Evolutionary conservation across 2,888 invertebrate species (phyloP).

Genomic region (Pharmacophagus antenor): DNA sequence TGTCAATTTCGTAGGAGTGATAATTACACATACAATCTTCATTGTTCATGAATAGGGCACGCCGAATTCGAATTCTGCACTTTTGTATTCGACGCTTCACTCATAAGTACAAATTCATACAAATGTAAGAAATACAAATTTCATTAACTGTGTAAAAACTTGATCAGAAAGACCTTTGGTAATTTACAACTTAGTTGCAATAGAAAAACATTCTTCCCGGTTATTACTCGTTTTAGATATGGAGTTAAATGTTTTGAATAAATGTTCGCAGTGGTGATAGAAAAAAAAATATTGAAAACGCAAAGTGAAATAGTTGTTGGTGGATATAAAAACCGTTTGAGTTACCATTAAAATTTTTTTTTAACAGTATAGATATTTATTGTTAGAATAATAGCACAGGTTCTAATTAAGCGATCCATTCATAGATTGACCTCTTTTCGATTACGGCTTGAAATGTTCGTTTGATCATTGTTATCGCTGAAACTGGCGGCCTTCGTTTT

Average conservation of each 20-base stretch:
- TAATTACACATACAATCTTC: background rate
- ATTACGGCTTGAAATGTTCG: slow-evolving; percentile 13
- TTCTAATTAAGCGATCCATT: slow-evolving; percentile 27
- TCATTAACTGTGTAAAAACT: too few relatives aligned
- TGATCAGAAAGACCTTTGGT: too few relatives aligned
- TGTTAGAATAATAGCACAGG: slow-evolving; percentile 11
- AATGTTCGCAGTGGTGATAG: background rate
- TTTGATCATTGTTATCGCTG: slow-evolving; percentile 22
- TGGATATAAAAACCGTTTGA: background rate
- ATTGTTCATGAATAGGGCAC: background rate
- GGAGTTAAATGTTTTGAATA: background rate
- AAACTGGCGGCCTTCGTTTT: background rate
- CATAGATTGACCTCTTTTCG: slow-evolving; percentile 23
- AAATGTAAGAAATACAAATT: too few relatives aligned
- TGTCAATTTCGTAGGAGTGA: background rate
- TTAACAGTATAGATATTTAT: slow-evolving; percentile 19
- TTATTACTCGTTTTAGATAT: too few relatives aligned
- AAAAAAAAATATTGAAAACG: background rate
- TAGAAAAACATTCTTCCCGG: too few relatives aligned
- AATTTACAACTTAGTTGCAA: too few relatives aligned
- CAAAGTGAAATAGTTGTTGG: background rate
- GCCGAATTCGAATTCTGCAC: background rate
- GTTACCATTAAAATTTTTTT: background rate
- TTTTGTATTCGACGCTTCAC: background rate
- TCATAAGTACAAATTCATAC: too few relatives aligned